phyloP scores from a whole-genome alignment of 2,113 vertebrate genomes.

The Cettia cetti region DNA sequence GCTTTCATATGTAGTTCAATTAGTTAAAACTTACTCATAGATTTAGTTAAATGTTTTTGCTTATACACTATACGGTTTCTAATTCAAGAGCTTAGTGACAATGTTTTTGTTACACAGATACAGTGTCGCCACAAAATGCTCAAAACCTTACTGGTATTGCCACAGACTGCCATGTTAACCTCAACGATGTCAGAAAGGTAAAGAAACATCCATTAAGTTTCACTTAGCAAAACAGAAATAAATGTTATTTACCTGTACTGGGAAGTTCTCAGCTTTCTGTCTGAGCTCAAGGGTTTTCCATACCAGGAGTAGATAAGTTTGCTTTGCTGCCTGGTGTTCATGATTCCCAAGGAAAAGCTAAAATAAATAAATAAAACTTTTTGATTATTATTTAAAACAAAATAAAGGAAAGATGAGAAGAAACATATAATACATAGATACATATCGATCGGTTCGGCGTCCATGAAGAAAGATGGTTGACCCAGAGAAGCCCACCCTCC shows the following conservation, averaged over 20 bases:
- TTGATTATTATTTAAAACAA: background rate
- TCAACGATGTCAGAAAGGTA: background rate
- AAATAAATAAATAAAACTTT: background rate
- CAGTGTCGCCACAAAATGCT: accelerated
- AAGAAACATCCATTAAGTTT: background rate
- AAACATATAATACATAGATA: accelerated
- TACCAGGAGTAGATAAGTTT: conserved; percentile 76
- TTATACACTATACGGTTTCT: background rate
- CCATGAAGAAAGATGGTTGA: accelerated
- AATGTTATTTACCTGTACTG: conserved; percentile 51
- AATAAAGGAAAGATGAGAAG: accelerated
- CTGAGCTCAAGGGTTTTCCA: conserved; percentile 52
- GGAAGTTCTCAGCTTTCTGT: conserved; percentile 70
- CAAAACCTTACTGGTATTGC: background rate
- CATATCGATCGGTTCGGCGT: accelerated
- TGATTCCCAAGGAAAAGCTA: conserved; percentile 25
- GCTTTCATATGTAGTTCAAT: background rate
- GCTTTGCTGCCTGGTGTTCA: conserved; percentile 73
- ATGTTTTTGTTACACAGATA: background rate
- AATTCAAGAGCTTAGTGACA: background rate
- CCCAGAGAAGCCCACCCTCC: background rate
- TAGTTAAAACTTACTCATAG: background rate
- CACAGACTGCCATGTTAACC: background rate
- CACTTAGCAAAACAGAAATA: background rate
- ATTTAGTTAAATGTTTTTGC: background rate